Base-by-base conservation (phyloP, 1,140 invertebrate species). In the Anthonomus grandis region DNA sequence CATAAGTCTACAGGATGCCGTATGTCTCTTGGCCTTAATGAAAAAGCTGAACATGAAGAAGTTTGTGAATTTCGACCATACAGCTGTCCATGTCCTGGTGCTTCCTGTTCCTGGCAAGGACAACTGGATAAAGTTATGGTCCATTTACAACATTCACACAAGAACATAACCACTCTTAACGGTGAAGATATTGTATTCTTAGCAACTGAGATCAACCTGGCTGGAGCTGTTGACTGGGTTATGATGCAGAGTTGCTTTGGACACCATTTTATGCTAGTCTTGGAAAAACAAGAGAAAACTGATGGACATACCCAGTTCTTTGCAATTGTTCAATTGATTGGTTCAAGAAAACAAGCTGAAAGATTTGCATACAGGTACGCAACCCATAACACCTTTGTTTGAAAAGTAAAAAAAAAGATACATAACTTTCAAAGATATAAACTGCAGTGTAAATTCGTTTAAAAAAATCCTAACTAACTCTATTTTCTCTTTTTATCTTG, bases 171-270 rank as follows among this genome's bases (percentile, higher is more conserved):
- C 3, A 99, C 97, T 36, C 79, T 99, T 62, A 89, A 93, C 81
- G 83, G 89, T 10, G 97, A 99, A 78, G 97, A 99, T 73, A 99
- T 99, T 69, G 97, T 99, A 34, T 99, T 99, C 75, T 79, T 99
- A 62, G 97, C 97, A 1, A 99, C 97, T 34, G 97, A 99, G 77
- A 99, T 99, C 46, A 99, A 98, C 78, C 81, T 99, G 59, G 95
- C 96, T 42, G 97, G 97, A 54, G 97, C 97, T 51, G 97, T 99
- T 2, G 97, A 99, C 74, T 99, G 97, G 97, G 97, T 99, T 0
- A 99, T 99, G 97, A 98, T 99, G 95, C 97, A 99, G 74, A 96
- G 93, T 8, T 99, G 97, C 77, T 99, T 98, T 75, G 93, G 92
- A 49, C 93, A 97, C 72, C 91, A 98, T 76, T 99, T 99, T 73